Percentiles rank a stretch among this genome's conserved stretches.
phyloP scores from a whole-genome alignment of 2,113 vertebrate genomes.

The Cottus gobio region DNA sequence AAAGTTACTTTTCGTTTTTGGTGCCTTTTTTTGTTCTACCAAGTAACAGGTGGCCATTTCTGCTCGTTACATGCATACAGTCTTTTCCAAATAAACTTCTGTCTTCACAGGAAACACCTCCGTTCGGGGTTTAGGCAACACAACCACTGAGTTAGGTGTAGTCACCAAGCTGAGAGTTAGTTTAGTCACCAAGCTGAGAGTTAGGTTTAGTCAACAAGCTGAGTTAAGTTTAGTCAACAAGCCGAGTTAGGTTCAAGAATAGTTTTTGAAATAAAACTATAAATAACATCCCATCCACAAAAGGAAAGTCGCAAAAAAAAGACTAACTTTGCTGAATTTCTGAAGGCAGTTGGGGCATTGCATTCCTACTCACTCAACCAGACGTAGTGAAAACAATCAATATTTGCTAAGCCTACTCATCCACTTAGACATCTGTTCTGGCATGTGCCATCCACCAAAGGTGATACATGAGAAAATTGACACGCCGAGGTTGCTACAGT shows the following conservation, averaged over 20 bases:
- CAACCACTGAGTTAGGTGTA: too few species aligned
- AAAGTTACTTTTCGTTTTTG: not conserved
- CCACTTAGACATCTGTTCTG: conserved; percentile 7
- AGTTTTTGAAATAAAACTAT: too few species aligned
- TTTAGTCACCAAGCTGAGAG: too few species aligned
- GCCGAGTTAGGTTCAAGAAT: not conserved
- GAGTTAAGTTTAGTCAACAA: too few species aligned
- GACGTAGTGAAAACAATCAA: conserved; percentile 9
- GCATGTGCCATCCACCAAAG: conserved; percentile 2
- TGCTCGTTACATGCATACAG: not conserved
- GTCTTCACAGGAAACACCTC: not conserved
- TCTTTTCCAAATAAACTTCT: not conserved
- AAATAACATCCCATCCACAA: not conserved
- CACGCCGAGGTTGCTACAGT: not conserved
- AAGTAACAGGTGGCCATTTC: not conserved
- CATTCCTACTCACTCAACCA: not conserved
- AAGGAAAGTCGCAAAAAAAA: conserved; percentile 1
- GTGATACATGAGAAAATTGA: not conserved
- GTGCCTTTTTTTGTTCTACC: not conserved
- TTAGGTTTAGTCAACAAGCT: too few species aligned
- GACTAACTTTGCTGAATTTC: not conserved
- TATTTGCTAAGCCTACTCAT: conserved; percentile 15
- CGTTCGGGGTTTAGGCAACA: not conserved
- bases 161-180: too few species aligned
- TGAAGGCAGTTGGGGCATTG: not conserved